These are phyloP conservation scores for Apus apus DNA, from an alignment of 2,113 vertebrate species.

Conservation along the genomic window DNA sequence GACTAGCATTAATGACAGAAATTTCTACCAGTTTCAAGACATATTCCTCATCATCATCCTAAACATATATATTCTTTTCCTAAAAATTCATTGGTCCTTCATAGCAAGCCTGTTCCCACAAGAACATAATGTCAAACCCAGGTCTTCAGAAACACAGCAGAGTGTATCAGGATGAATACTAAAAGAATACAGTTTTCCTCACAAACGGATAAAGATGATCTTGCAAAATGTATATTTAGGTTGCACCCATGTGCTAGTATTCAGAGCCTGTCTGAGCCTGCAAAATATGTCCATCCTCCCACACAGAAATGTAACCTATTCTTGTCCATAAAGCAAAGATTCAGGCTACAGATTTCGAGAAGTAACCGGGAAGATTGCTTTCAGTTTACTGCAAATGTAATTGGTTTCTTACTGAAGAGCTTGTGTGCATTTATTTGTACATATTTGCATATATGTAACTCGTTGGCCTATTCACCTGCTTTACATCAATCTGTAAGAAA, in stretches of 20 bases:
- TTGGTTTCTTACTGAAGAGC: not conserved
- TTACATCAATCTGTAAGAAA: not conserved
- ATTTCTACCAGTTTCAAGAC: not conserved
- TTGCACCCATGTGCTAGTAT: not conserved
- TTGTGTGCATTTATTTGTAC: not conserved
- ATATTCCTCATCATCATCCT: rapidly evolving
- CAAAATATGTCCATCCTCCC: conserved; percentile 33
- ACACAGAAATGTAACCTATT: conserved; percentile 56
- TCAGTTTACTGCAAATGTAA: not conserved
- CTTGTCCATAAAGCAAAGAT: conserved; percentile 26
- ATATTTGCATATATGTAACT: not conserved
- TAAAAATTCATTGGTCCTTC: not conserved
- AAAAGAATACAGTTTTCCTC: not conserved
- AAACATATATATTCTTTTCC: not conserved
- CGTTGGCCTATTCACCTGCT: not conserved
- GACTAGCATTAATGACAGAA: not conserved
- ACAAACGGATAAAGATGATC: not conserved
- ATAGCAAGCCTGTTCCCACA: not conserved
- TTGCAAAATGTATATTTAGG: not conserved
- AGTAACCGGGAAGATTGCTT: not conserved
- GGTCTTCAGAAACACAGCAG: not conserved
- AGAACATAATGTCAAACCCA: not conserved
- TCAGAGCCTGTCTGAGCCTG: conserved; percentile 37
- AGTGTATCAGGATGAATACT: not conserved
- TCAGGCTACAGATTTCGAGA: not conserved